Conservation (phyloP, 1,140 invertebrate species). For the Papilio xuthus region DNA sequence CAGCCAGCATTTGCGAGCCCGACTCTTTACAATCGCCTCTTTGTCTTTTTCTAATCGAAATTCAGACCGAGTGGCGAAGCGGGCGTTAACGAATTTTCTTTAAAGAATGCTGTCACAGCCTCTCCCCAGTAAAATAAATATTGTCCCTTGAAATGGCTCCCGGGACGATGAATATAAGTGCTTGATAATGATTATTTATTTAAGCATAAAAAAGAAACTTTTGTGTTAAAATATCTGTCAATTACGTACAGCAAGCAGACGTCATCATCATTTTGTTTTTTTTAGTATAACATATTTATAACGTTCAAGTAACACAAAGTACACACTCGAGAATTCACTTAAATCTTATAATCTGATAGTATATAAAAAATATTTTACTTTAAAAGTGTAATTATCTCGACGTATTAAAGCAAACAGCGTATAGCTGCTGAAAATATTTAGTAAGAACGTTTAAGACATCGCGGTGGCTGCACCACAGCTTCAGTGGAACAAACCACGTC, state of each 20-base stretch:
- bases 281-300: background rate
- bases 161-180: constrained; percentile 43
- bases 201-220: constrained; percentile 13
- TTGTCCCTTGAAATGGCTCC: constrained; percentile 49
- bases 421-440: background rate
- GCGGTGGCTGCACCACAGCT: background rate
- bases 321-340: too few species aligned
- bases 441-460: background rate
- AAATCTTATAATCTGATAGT: background rate
- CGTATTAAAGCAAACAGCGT: background rate
- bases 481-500: background rate
- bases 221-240: background rate
- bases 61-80: constrained; percentile 56
- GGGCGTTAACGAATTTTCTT: constrained; percentile 61
- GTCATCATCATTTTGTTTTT: background rate
- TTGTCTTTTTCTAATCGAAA: constrained; percentile 74
- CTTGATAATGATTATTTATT: constrained; percentile 40
- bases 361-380: too few species aligned
- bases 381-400: background rate
- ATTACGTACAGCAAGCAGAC: background rate
- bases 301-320: too few species aligned
- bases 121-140: constrained; percentile 44
- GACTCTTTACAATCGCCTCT: constrained; percentile 58
- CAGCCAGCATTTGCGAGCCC: constrained; percentile 40
- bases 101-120: constrained; percentile 45